phyloP scores from a whole-genome alignment of 2,113 vertebrate genomes.

The Rhabdornis inornatus region DNA sequence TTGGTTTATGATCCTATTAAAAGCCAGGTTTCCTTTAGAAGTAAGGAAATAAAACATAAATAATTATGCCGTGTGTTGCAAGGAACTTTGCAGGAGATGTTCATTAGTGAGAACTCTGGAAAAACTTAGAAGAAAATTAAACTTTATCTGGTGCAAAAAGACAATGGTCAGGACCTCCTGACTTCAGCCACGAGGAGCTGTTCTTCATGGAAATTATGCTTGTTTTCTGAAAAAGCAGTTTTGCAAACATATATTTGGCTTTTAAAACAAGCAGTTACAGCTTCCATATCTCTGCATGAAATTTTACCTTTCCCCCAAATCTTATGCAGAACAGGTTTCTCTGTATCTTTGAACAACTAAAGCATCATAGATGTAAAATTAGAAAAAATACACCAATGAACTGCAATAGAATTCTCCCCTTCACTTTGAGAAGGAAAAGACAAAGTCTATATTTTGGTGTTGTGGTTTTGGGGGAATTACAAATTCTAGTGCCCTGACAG shows the following conservation, averaged over 20 bases:
- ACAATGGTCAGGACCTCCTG: neutral
- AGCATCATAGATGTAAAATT: neutral
- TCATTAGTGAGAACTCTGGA: neutral
- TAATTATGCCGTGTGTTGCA: neutral
- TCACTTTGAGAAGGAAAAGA: neutral
- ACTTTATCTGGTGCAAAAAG: neutral
- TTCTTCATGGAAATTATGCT: neutral
- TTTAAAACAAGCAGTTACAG: neutral
- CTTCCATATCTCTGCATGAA: neutral
- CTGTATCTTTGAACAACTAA: neutral
- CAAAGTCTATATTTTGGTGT: neutral
- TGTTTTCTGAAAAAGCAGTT: neutral
- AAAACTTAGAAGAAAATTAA: neutral
- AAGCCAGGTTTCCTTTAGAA: neutral
- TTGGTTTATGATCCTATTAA: neutral
- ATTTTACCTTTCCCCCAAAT: neutral
- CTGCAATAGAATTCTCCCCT: neutral
- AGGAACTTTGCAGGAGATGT: neutral
- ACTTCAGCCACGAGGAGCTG: neutral
- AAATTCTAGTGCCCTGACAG: neutral
- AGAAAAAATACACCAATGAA: neutral
- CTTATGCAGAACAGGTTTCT: neutral
- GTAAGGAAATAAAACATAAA: neutral
- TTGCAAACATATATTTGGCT: neutral
- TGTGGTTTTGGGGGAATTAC: neutral